Conservation (phyloP, 2,113 vertebrate species). For the Otolemur garnettii region DNA sequence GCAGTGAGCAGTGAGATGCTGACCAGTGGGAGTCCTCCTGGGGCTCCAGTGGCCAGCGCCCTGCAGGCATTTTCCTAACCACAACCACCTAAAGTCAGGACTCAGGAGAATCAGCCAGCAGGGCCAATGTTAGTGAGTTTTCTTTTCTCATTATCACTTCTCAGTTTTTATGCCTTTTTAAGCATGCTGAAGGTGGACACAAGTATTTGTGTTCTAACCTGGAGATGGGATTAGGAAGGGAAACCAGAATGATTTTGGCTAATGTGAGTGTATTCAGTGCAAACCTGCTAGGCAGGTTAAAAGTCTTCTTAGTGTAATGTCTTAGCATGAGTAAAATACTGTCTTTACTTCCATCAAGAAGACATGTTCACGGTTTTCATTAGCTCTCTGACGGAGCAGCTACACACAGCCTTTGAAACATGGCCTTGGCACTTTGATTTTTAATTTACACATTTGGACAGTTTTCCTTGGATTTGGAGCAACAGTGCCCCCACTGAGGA, state of each 20-base stretch:
- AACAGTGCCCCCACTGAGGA: background rate
- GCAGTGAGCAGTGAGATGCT: background rate
- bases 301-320: background rate
- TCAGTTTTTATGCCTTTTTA: background rate
- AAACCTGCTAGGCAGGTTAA: background rate
- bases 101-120: background rate
- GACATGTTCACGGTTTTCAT: background rate
- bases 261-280: background rate
- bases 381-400: background rate
- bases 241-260: background rate
- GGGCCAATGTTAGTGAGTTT: background rate
- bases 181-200: background rate
- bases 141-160: background rate
- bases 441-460: background rate
- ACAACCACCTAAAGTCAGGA: background rate
- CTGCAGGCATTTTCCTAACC: background rate
- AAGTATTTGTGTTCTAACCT: background rate
- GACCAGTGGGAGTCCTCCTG: background rate
- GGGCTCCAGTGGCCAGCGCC: background rate
- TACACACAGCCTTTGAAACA: background rate
- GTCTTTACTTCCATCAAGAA: background rate
- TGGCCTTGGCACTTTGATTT: background rate
- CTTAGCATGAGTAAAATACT: too few species aligned
- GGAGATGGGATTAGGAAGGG: background rate
- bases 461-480: background rate